These are phyloP conservation scores for Xanthorhoe spadicearia DNA, from an alignment of 2,888 invertebrate species.

Conservation along the genomic window DNA sequence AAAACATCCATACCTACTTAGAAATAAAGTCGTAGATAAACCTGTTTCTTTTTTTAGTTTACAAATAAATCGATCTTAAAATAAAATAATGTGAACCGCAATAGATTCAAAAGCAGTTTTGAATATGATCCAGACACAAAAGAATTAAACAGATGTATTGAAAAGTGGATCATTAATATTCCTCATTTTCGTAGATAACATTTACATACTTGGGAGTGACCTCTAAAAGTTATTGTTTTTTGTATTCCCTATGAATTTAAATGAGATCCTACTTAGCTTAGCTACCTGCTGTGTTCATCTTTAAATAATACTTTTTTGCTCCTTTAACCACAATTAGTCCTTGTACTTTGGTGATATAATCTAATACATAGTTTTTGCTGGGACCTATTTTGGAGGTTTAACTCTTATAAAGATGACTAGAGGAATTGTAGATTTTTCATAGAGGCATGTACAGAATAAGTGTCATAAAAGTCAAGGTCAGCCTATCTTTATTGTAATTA, in stretches of 20 bases:
- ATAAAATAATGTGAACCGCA: neutral
- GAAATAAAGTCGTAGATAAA: neutral
- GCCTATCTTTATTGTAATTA: too few species aligned
- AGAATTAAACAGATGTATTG: constrained; percentile 1
- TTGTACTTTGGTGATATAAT: neutral
- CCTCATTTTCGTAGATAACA: constrained; percentile 30
- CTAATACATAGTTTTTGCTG: neutral
- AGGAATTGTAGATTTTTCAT: too few species aligned
- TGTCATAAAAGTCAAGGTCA: too few species aligned
- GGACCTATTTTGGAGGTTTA: neutral
- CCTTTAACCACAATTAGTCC: neutral
- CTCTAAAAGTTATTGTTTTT: constrained; percentile 41
- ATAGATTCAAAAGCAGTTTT: neutral
- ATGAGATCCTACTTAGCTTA: constrained; percentile 34
- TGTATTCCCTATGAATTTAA: constrained; percentile 44
- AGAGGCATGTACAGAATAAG: too few species aligned
- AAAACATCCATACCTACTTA: neutral
- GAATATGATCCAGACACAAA: neutral
- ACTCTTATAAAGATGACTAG: too few species aligned
- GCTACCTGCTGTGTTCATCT: constrained; percentile 33
- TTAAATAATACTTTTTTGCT: constrained; percentile 28
- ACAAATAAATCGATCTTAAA: neutral
- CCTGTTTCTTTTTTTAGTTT: neutral
- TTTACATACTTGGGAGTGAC: constrained; percentile 42
- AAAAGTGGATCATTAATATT: constrained; percentile 27